These are phyloP conservation scores for Propithecus coquereli DNA, from an alignment of 2,113 vertebrate species.

Conservation along the genomic window DNA sequence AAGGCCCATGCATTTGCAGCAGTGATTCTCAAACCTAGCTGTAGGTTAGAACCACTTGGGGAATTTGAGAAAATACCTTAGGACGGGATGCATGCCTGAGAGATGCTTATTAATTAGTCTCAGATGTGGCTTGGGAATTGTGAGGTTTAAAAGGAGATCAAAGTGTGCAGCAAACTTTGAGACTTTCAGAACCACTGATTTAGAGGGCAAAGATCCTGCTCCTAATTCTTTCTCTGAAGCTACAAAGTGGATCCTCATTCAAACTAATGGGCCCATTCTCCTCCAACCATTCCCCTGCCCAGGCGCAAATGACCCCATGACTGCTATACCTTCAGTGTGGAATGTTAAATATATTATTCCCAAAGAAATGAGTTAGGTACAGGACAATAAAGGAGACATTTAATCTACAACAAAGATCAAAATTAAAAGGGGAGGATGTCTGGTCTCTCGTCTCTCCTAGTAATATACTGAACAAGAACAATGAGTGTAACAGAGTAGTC, in stretches of 20 bases:
- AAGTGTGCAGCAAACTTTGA: accelerated
- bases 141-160: background rate
- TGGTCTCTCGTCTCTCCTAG: too few species aligned
- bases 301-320: too few species aligned
- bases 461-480: too few species aligned
- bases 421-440: too few species aligned
- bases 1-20: background rate
- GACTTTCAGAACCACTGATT: background rate
- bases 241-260: background rate
- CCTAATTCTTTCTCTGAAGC: background rate
- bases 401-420: too few species aligned
- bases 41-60: background rate
- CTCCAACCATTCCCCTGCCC: background rate
- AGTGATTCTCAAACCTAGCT: background rate
- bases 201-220: too few species aligned
- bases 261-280: background rate
- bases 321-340: too few species aligned
- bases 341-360: too few species aligned
- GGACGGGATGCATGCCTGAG: background rate
- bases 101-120: background rate
- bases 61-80: background rate
- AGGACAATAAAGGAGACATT: too few species aligned
- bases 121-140: background rate
- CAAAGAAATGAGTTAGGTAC: too few species aligned
- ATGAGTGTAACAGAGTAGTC: too few species aligned